Evolutionary conservation across 2,113 vertebrate species (phyloP).

Genomic region (Crocuta crocuta): DNA sequence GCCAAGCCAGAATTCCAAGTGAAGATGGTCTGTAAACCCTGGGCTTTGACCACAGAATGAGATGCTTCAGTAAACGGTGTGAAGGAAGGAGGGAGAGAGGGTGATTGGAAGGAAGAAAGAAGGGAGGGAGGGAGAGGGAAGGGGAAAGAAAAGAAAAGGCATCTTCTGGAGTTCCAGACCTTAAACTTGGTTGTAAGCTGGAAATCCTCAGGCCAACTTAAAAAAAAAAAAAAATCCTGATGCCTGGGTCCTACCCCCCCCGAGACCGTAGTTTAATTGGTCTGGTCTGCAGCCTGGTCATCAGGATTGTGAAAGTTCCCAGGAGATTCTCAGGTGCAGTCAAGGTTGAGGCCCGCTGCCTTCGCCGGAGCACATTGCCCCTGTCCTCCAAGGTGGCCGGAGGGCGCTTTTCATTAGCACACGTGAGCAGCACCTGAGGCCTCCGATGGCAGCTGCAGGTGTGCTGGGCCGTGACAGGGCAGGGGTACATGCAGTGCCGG

Average conservation of each 20-base stretch:
- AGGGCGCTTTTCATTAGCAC: constrained; percentile 51
- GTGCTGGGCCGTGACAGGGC: neutral
- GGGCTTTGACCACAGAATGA: neutral
- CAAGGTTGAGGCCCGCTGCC: neutral
- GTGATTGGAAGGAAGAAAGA: too few species aligned
- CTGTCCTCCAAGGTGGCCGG: neutral
- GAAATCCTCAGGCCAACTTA: neutral
- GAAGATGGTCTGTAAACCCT: neutral
- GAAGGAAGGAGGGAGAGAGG: neutral
- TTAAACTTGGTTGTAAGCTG: neutral
- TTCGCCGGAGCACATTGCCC: neutral
- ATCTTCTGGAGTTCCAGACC: neutral
- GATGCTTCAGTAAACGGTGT: neutral
- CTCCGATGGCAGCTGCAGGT: constrained; percentile 52
- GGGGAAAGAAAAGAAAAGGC: too few species aligned
- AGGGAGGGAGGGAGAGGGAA: neutral
- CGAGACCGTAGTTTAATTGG: neutral
- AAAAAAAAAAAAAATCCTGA: neutral
- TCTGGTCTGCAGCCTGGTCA: neutral
- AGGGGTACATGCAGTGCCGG: neutral
- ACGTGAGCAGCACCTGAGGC: neutral
- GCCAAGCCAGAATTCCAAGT: neutral
- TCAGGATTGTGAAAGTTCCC: neutral
- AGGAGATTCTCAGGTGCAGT: neutral
- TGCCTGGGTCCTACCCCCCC: neutral